These are phyloP conservation scores for Epicauta chinensis DNA, from an alignment of 1,140 invertebrate species.

Conservation along the genomic window DNA sequence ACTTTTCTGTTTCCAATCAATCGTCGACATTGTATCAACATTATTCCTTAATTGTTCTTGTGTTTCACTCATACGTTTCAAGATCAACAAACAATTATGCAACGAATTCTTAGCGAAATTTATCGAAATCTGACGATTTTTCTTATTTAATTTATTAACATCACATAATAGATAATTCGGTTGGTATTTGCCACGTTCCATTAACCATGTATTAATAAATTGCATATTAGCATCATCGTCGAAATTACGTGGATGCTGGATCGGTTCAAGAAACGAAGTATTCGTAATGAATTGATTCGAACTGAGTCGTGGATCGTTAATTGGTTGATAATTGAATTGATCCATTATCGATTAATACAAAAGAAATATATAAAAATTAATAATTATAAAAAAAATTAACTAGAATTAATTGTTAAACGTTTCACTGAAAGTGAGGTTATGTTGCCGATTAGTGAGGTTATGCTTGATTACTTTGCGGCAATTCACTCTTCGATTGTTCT, in stretches of 20 bases:
- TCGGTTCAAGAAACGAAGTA: too few relatives aligned
- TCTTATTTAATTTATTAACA: too few relatives aligned
- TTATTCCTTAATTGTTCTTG: constrained; percentile 44
- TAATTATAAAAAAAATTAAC: too few relatives aligned
- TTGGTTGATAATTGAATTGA: not conserved
- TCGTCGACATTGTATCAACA: constrained; percentile 42
- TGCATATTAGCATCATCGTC: constrained; percentile 4
- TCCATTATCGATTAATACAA: not conserved
- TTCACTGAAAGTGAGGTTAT: too few relatives aligned
- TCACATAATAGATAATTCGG: not conserved
- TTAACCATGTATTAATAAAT: constrained; percentile 3
- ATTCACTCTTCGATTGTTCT: constrained; percentile 28
- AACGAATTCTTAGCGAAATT: constrained; percentile 30
- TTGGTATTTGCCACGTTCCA: constrained; percentile 6
- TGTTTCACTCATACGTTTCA: constrained; percentile 44
- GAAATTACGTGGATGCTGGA: not conserved
- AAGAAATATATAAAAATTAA: too few relatives aligned
- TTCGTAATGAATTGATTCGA: too few relatives aligned
- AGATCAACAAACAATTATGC: constrained; percentile 28
- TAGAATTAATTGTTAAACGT: too few relatives aligned
- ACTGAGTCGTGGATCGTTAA: too few relatives aligned
- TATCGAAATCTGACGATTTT: constrained; percentile 12
- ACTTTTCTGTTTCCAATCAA: constrained; percentile 49
- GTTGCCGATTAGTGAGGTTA: too few relatives aligned
- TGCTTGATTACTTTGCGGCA: too few relatives aligned